Evolutionary conservation across 2,888 invertebrate species (phyloP), one percentile per base, ranked within the genome.

Genomic region (Lasioglossum calceatum): DNA sequence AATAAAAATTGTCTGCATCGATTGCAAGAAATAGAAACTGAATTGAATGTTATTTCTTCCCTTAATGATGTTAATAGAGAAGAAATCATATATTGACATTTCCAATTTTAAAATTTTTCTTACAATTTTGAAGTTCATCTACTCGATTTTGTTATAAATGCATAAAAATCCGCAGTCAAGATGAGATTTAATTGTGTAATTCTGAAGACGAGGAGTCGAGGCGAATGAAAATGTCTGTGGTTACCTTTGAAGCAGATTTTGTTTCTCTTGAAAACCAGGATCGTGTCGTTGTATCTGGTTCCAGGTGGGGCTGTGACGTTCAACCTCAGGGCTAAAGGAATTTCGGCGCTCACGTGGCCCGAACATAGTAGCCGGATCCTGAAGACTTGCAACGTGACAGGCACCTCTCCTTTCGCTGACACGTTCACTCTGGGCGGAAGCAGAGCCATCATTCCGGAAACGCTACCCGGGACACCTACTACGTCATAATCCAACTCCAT

Each of bases 171-270:
- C 36, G 36, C 36, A 36, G 4, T 36, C 27, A 27, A 42, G 42
- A 58, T 10, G 58, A n/a, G 12, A n/a, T 58, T 10, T n/a, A n/a
- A n/a, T n/a, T n/a, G 12, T 58, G 5, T n/a, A 4, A 58, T 58
- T 42, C 42, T 42, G 42, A 42, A 42, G 42, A 42, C 42, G 42
- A 42, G 42, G 42, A 10, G 42, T 42, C 42, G 12, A 16, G 14
- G 0, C 32, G 32, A 64, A 27, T 64, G 36, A 64, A 16, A n/a
- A 67, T 50, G 44, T 3, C 14, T 5, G 4, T 80, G 91, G 94
- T 95, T 93, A 97, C 98, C 97, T 97, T 97, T 97, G 88, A 97
- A 96, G 95, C 98, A 98, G 92, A 98, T 98, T 96, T 98, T 98
- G 95, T 98, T 98, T 89, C 98, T 96, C 93, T 97, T 97, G 96